Conservation (phyloP, 2,888 invertebrate species). For the Epistrophella euchroma region DNA sequence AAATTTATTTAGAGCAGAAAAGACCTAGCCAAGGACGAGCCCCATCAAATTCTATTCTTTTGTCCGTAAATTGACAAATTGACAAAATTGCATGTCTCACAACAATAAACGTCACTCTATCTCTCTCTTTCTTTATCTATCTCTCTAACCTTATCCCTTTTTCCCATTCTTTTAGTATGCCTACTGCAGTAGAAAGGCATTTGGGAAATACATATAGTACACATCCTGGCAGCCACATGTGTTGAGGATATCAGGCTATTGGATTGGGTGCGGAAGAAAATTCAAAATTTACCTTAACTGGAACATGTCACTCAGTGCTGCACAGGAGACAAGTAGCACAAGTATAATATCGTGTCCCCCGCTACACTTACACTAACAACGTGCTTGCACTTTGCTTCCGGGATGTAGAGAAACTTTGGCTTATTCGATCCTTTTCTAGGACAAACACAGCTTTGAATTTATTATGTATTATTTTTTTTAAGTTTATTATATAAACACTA, state of each 20-base stretch:
- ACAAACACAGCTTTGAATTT: constrained; percentile 27
- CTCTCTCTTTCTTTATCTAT: neutral
- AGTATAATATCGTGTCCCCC: constrained; percentile 38
- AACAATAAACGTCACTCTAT: constrained; percentile 42
- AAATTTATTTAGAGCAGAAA: constrained; percentile 37
- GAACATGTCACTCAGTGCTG: constrained; percentile 62
- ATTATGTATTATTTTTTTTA: constrained; percentile 30
- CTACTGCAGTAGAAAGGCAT: constrained; percentile 26
- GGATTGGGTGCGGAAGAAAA: constrained; percentile 43
- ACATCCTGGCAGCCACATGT: constrained; percentile 56
- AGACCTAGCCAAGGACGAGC: constrained; percentile 34
- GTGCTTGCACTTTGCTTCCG: constrained; percentile 59
- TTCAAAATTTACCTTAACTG: constrained; percentile 69
- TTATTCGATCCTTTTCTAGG: constrained; percentile 61
- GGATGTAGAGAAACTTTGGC: constrained; percentile 37
- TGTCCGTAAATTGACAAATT: constrained; percentile 71
- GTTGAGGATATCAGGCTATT: constrained; percentile 41
- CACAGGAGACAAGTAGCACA: constrained; percentile 51
- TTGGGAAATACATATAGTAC: constrained; percentile 32
- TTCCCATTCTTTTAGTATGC: constrained; percentile 26
- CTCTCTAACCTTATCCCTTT: neutral
- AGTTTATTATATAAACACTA: neutral
- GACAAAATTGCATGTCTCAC: constrained; percentile 72
- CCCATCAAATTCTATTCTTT: constrained; percentile 42
- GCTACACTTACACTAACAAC: constrained; percentile 21